Percentiles rank a stretch among this genome's conserved stretches.
These are phyloP conservation scores for Sisor rabdophorus DNA, from an alignment of 2,113 vertebrate genomes.

Conservation along the genomic window DNA sequence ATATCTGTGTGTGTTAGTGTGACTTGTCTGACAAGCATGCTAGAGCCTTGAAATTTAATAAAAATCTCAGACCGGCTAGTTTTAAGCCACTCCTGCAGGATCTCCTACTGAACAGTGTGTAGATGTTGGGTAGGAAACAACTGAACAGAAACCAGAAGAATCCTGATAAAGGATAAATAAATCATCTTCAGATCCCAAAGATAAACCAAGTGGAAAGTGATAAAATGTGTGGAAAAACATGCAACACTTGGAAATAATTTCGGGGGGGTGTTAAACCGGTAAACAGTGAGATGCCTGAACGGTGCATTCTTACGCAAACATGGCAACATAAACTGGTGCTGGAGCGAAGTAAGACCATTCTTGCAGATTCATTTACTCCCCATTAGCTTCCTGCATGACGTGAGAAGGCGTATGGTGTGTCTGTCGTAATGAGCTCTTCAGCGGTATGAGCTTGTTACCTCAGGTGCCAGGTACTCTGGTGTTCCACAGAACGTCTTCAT, in stretches of 20 bases:
- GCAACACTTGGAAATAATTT: too few species aligned
- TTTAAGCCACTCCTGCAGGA: neutral
- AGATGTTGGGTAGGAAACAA: neutral
- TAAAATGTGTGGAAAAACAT: neutral
- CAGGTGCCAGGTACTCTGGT: slow-evolving; percentile 92
- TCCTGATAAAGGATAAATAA: neutral
- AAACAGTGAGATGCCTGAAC: neutral
- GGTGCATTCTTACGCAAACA: neutral
- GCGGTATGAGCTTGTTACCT: slow-evolving; percentile 70
- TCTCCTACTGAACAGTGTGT: neutral
- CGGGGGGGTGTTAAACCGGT: too few species aligned
- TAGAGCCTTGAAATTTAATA: neutral
- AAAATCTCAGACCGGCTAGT: neutral
- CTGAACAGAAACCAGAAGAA: neutral
- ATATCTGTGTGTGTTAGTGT: too few species aligned
- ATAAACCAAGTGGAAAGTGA: too few species aligned
- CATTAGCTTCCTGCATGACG: neutral
- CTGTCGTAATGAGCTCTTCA: slow-evolving; percentile 9
- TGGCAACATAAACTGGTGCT: neutral
- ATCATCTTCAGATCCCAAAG: neutral
- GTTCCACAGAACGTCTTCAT: slow-evolving; percentile 99
- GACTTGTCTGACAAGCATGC: neutral
- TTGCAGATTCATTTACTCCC: slow-evolving; percentile 1
- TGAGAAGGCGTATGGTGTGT: neutral
- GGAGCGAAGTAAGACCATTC: slow-evolving; percentile 7